A percentile compares a stretch with the other conserved stretches of the same genome.
Conservation (phyloP, 2,888 invertebrate genomes). For the Drosophila greeni region DNA sequence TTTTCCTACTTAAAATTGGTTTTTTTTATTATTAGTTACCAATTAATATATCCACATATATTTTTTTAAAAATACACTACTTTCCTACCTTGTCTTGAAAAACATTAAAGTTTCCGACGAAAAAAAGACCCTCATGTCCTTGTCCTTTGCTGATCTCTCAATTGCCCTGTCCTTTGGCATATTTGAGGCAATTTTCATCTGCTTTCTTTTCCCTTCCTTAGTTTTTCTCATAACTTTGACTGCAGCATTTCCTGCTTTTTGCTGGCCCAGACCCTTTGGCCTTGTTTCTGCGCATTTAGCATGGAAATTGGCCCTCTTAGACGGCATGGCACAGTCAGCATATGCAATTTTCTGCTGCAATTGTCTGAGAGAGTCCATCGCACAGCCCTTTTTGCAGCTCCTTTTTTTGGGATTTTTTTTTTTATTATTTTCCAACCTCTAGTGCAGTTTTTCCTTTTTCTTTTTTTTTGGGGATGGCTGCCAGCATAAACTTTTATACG, state of each 20-base stretch:
- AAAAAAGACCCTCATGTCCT: constrained; percentile 16
- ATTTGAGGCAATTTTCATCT: constrained; percentile 60
- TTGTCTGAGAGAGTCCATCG: constrained; percentile 27
- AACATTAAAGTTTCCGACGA: constrained; percentile 37
- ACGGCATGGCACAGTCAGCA: constrained; percentile 48
- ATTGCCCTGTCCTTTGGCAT: constrained; percentile 60
- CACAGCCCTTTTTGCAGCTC: constrained; percentile 2
- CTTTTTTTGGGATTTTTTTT: constrained; percentile 17
- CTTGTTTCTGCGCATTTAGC: constrained; percentile 55
- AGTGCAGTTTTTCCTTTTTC: constrained; percentile 13
- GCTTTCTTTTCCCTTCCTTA: constrained; percentile 36
- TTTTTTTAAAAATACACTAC: too few species aligned
- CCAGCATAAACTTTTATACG: constrained; percentile 69
- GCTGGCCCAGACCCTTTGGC: constrained; percentile 30
- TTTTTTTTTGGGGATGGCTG: constrained; percentile 10
- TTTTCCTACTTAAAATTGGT: too few species aligned
- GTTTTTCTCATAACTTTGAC: constrained; percentile 25
- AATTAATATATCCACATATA: too few species aligned
- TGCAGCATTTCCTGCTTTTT: constrained; percentile 43
- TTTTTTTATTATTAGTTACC: not conserved
- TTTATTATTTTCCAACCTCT: not conserved
- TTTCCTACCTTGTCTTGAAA: constrained; percentile 1
- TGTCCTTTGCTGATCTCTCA: constrained; percentile 31
- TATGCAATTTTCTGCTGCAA: constrained; percentile 55
- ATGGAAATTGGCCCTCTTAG: constrained; percentile 61